Evolutionary conservation across 2,797 vertebrate species (phyloP).

Genomic region (Chelon auratus): DNA sequence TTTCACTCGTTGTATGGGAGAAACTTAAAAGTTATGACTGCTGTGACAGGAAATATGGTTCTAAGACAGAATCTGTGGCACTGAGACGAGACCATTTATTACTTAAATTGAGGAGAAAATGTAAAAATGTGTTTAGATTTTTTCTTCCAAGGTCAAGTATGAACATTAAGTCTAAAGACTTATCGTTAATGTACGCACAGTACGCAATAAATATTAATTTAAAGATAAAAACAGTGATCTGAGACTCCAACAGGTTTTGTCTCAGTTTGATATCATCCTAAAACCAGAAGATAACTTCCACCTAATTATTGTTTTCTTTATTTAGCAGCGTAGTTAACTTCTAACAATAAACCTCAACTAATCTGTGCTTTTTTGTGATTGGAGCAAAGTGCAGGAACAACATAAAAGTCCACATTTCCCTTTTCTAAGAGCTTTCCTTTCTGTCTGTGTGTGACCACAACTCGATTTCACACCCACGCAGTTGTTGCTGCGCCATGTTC

Average conservation of each 20-base stretch:
- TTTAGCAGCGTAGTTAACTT: neutral
- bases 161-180: neutral
- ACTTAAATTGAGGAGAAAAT: neutral
- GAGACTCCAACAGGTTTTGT: neutral
- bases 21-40: too few relatives aligned
- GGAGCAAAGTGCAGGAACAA: neutral
- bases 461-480: conserved; percentile 2
- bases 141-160: neutral
- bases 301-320: neutral
- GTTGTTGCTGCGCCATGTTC: conserved; percentile 54
- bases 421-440: neutral
- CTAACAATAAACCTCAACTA: neutral
- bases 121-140: neutral
- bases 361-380: neutral
- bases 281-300: too few relatives aligned
- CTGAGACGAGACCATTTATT: neutral
- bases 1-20: neutral
- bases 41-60: too few relatives aligned
- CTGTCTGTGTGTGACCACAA: neutral
- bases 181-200: neutral
- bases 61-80: too few relatives aligned
- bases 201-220: neutral
- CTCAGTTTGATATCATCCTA: neutral
- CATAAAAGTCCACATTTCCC: neutral
- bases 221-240: neutral